phyloP scores from a whole-genome alignment of 2,113 vertebrate species.

The Mystacornis crossleyi region DNA sequence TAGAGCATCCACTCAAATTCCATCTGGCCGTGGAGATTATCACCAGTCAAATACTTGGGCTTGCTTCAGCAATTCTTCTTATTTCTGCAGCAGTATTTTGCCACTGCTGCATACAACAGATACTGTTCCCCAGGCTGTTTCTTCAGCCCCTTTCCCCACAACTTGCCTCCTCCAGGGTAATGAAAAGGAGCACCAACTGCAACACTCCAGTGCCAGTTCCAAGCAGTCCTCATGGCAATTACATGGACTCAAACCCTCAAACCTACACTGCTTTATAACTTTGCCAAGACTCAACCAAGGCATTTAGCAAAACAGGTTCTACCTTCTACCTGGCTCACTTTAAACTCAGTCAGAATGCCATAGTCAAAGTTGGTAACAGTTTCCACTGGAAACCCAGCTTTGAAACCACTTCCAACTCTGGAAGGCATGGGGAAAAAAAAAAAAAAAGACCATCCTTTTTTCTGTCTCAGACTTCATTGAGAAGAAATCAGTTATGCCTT shows the following conservation, averaged over 20 bases:
- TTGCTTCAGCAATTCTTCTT: slow-evolving; percentile 25
- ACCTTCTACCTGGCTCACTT: neutral
- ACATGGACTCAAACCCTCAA: fast-evolving
- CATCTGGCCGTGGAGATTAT: neutral
- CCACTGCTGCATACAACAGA: neutral
- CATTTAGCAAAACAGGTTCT: neutral
- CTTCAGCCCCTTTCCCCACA: neutral
- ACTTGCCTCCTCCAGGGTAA: neutral
- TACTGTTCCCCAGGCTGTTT: neutral
- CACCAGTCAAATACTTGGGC: neutral
- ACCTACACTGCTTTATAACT: neutral
- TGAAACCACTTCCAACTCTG: neutral
- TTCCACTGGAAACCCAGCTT: neutral
- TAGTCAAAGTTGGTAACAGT: neutral
- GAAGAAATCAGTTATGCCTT: neutral
- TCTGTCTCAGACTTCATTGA: neutral
- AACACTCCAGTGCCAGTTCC: neutral
- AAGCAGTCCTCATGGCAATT: neutral
- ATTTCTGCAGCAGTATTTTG: slow-evolving; percentile 5
- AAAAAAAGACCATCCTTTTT: neutral
- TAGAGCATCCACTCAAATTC: slow-evolving; percentile 11
- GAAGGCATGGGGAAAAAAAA: fast-evolving
- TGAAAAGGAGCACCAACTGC: neutral
- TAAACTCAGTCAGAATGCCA: neutral
- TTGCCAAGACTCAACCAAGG: neutral